Evolutionary conservation across 2,888 invertebrate genomes (phyloP).

Genomic region (Clunio marinus): DNA sequence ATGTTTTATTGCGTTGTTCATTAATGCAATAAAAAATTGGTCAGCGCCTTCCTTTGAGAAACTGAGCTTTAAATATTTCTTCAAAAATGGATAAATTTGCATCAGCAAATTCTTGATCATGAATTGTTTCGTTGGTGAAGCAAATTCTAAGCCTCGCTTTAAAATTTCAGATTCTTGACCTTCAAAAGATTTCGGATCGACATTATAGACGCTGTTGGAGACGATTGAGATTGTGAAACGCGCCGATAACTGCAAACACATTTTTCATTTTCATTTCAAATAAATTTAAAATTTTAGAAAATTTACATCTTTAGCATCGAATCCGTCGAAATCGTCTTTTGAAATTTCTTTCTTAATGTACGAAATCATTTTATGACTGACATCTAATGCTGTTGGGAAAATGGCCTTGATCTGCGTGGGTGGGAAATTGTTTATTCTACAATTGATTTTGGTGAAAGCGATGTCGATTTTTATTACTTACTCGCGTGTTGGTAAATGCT

Average conservation of each 20-base stretch:
- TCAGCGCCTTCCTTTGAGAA: constrained; percentile 40
- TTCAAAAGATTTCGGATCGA: constrained; percentile 45
- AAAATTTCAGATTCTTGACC: constrained; percentile 39
- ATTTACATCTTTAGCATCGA: constrained; percentile 34
- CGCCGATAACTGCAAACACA: not conserved
- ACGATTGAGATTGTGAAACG: constrained; percentile 42
- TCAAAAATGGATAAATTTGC: constrained; percentile 41
- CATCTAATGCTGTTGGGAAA: constrained; percentile 26
- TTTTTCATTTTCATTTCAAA: not conserved
- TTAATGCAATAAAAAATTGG: constrained; percentile 41
- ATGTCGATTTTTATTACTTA: constrained; percentile 7
- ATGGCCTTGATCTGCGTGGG: constrained; percentile 41
- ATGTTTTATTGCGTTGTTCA: constrained; percentile 41
- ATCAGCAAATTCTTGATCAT: not conserved
- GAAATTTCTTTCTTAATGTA: constrained; percentile 15
- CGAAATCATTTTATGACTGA: constrained; percentile 10
- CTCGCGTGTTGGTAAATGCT: constrained; percentile 42
- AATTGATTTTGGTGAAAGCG: not conserved
- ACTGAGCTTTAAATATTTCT: constrained; percentile 39
- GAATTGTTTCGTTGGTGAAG: constrained; percentile 33
- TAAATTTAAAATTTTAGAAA: not conserved
- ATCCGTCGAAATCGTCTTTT: constrained; percentile 12
- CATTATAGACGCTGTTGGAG: constrained; percentile 47
- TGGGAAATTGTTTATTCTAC: too few species aligned
- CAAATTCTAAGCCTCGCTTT: constrained; percentile 39